phyloP scores from a whole-genome alignment of 2,113 vertebrate genomes.

The Nettapus auritus region DNA sequence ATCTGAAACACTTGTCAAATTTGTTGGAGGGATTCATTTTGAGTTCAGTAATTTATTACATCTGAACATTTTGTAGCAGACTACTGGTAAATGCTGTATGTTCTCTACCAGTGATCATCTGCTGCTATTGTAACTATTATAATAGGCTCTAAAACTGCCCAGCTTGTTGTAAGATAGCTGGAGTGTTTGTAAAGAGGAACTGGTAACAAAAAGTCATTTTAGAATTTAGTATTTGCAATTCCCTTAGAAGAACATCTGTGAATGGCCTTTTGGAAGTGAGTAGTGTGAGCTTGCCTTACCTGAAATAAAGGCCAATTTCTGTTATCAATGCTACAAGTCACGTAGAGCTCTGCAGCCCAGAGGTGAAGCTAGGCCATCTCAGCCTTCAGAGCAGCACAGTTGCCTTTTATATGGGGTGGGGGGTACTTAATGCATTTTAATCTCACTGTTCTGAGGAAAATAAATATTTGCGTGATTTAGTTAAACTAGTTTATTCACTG shows the following conservation, averaged over 20 bases:
- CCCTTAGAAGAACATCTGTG: not conserved
- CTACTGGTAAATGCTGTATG: not conserved
- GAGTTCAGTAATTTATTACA: not conserved
- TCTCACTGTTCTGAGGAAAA: not conserved
- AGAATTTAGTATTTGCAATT: not conserved
- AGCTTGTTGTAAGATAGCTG: not conserved
- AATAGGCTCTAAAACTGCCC: not conserved
- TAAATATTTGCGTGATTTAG: not conserved
- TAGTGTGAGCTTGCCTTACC: not conserved
- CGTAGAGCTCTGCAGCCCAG: not conserved
- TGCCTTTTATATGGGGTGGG: not conserved
- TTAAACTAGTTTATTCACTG: not conserved
- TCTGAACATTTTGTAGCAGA: not conserved
- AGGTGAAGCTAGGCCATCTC: not conserved
- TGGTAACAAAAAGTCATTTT: not conserved
- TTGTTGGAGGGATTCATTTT: not conserved
- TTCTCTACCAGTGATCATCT: not conserved
- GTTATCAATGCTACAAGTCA: not conserved
- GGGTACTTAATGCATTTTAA: not conserved
- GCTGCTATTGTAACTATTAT: not conserved
- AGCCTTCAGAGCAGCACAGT: not conserved
- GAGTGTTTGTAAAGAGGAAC: not conserved
- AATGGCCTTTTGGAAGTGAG: not conserved
- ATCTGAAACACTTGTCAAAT: not conserved
- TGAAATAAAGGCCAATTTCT: not conserved